phyloP scores from a whole-genome alignment of 1,140 invertebrate species.

The Micrasema longulum region DNA sequence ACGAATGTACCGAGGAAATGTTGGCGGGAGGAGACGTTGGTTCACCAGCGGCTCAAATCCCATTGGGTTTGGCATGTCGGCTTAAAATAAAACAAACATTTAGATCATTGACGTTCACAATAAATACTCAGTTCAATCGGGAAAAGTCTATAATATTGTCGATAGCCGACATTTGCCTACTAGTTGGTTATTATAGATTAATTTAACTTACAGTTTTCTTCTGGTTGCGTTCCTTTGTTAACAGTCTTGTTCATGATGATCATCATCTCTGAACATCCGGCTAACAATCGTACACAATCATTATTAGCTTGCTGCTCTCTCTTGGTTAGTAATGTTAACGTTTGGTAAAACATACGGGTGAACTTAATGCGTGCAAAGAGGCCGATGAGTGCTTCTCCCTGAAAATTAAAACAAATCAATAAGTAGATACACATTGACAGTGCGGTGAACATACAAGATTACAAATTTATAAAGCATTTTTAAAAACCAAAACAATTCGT shows the following conservation, averaged over 20 bases:
- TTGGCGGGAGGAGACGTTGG: conserved; percentile 93
- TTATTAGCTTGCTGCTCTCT: conserved; percentile 63
- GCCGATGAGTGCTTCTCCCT: conserved; percentile 73
- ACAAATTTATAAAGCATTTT: too few species aligned
- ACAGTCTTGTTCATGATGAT: conserved; percentile 84
- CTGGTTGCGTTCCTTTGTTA: conserved; percentile 78
- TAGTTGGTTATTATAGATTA: too few species aligned
- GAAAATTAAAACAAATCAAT: conserved; percentile 44
- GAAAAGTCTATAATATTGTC: too few species aligned
- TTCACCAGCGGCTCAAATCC: conserved; percentile 97
- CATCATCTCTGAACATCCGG: conserved; percentile 79
- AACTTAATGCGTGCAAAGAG: conserved; percentile 87
- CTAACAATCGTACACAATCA: conserved; percentile 70
- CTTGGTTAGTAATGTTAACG: conserved; percentile 76
- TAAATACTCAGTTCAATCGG: too few species aligned
- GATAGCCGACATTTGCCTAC: too few species aligned
- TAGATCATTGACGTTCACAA: too few species aligned
- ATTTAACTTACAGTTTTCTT: conserved; percentile 73
- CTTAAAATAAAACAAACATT: conserved; percentile 57
- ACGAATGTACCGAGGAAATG: conserved; percentile 97
- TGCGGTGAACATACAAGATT: too few species aligned
- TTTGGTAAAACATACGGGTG: conserved; percentile 86
- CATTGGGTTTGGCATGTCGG: conserved; percentile 74
- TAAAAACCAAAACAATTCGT: too few species aligned
- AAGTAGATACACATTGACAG: too few species aligned